Base-by-base conservation (phyloP, 2,113 vertebrate species). In the Gopherus flavomarginatus region DNA sequence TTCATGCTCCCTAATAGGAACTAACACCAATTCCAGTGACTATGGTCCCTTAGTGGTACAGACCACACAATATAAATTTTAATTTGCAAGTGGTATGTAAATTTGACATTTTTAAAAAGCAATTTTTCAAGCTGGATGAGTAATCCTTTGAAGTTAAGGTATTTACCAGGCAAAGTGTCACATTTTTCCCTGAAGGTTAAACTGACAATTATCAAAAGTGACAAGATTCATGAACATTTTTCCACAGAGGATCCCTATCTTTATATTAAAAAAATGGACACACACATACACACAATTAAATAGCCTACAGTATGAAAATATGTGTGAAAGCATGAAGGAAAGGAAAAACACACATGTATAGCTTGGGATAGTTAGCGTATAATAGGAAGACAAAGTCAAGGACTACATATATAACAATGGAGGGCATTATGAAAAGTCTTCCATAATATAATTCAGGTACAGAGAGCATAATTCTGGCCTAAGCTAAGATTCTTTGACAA, bases 121-220 rank as follows among this genome's bases (percentile, higher is more conserved):
- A 13, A 42, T 47, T 86, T 93, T 96, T 88, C 85, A 59, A 35
- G 35, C 35, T 86, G 52, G 42, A 87, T 87, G 52, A 92, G 38
- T 89, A 79, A 44, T 72, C 24, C 22, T 94, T 84, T 94, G 82
- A 95, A 96, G 82, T 52, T 50, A 88, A 83, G 35, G 44, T 80
- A 88, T 86, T 89, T 95, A 84, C 47, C 52, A 88, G 27, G 31
- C n/a, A 90, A 93, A 93, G 5, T 14, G 87, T 69, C 1, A 16
- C 88, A 88, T 87, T 12, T 85, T 81, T 38, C 78, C 65, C 49
- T 82, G 54, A 96, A 87, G 83, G 53, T 86, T 90, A 90, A 93
- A 57, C 19, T 80, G 29, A 57, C 84, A 50, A 47, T 92, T 90
- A 89, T 93, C 85, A 92, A 92, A 95, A 81, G 35, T 8, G 79